A percentile compares a stretch with the other conserved stretches of the same genome.
Evolutionary conservation across 2,797 vertebrate species (phyloP).

Genomic region (Poeciliopsis paucimaculata): DNA sequence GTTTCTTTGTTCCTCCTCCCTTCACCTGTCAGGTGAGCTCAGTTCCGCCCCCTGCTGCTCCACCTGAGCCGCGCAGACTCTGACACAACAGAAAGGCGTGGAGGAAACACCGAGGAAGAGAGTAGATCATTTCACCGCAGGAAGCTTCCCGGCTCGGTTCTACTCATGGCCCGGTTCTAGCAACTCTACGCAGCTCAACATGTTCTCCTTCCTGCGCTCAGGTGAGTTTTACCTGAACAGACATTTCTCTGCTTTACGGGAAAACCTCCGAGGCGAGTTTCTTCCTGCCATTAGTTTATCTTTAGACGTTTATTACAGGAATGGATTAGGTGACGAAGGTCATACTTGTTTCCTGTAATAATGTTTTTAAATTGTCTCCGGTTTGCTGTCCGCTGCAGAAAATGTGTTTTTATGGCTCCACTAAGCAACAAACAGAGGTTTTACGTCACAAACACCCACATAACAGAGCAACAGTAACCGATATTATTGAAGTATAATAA

Average conservation of each 20-base stretch:
- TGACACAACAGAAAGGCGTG: neutral
- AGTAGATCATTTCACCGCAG: neutral
- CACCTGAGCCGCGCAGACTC: neutral
- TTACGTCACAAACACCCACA: neutral
- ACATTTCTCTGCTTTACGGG: neutral
- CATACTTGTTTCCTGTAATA: neutral
- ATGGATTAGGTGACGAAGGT: neutral
- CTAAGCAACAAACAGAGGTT: neutral
- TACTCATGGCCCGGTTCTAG: neutral
- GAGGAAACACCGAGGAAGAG: neutral
- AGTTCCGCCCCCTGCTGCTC: neutral
- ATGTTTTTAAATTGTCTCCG: neutral
- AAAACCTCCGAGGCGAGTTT: neutral
- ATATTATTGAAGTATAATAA: neutral
- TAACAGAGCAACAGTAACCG: too few species aligned
- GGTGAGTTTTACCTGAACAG: neutral
- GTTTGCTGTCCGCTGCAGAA: neutral
- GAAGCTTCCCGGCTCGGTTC: neutral
- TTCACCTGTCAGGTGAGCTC: neutral
- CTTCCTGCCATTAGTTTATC: neutral
- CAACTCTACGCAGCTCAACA: neutral
- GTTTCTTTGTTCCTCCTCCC: neutral
- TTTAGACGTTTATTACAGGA: neutral
- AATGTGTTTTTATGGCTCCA: neutral
- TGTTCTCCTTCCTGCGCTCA: conserved; percentile 7